Base-by-base conservation (phyloP, 2,888 invertebrate species). In the Tigriopus californicus region DNA sequence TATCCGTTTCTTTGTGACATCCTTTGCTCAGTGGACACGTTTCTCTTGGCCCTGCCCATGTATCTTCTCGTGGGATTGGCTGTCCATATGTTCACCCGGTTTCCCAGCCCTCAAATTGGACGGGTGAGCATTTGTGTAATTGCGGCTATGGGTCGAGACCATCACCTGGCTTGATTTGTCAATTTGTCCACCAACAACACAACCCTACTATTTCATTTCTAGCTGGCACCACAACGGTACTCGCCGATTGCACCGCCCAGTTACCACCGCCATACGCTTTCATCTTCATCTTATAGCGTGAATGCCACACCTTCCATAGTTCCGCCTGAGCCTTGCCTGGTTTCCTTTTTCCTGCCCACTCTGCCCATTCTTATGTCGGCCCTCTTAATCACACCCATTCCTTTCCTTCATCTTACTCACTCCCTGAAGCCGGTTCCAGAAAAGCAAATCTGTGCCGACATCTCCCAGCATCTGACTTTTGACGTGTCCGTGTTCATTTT, bases 31-130 rank as follows among this genome's bases (percentile, higher is more conserved):
- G 6, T 54, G 15, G 54, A 54, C 54, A 54, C 40, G 8, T 54
- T 54, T 15, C 15, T 54, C 1, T 24, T 54, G 10, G 33, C 40
- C 6, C 22, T 41, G 18, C 54, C 54, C n/a, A 54, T 54, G 54
- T 54, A 40, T 41, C 15, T 54, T 15, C 15, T 54, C 12, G 41
- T 54, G 1, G 40, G 18, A 8, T 41, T 54, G 41, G 33, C 54
- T 2, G 24, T 54, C 22, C 54, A 54, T 54, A 40, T 54, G 54
- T 54, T 54, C 41, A 54, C 54, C 15, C 33, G 54, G 18, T 15
- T 18, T 25, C 54, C 54, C 8, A 40, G 40, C 15, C 54, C 54
- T 13, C 33, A 54, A n/a, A 40, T 54, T 15, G 24, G 47, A 47
- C 18, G 18, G 47, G n/a, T 47, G 47, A 47, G 18, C n/a, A n/a